Evolutionary conservation across 2,797 vertebrate species (phyloP).

Genomic region (Arnoldichthys spilopterus): DNA sequence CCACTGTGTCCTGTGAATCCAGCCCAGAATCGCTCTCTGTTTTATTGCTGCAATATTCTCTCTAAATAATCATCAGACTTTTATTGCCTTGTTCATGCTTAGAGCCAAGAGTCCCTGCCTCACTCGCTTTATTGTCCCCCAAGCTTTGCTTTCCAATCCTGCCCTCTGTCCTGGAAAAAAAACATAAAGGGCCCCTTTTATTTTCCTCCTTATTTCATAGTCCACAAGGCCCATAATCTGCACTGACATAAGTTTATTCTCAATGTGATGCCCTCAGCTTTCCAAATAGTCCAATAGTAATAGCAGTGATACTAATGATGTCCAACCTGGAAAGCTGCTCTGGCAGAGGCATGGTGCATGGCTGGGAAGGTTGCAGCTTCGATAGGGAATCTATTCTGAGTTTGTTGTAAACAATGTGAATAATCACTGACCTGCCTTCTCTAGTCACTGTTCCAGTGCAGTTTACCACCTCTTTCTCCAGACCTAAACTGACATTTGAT

Average conservation of each 20-base stretch:
- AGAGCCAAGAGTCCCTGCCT: slow-evolving; percentile 47
- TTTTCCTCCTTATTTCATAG: slow-evolving; percentile 46
- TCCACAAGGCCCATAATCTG: slow-evolving; percentile 29
- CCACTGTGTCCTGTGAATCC: slow-evolving; percentile 47
- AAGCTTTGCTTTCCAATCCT: slow-evolving; percentile 49
- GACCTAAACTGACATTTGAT: slow-evolving; percentile 37
- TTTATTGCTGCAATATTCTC: slow-evolving; percentile 61
- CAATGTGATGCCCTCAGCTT: slow-evolving; percentile 27
- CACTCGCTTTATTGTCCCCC: slow-evolving; percentile 50
- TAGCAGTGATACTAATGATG: slow-evolving; percentile 42
- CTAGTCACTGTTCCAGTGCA: neutral
- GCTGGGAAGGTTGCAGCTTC: slow-evolving; percentile 48
- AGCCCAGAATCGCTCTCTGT: slow-evolving; percentile 43
- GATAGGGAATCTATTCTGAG: slow-evolving; percentile 51
- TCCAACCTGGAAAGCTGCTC: slow-evolving; percentile 31
- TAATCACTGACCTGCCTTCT: slow-evolving; percentile 27
- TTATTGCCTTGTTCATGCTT: slow-evolving; percentile 58
- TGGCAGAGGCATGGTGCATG: slow-evolving; percentile 11
- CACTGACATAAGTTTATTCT: slow-evolving; percentile 26
- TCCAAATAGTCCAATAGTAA: slow-evolving; percentile 33
- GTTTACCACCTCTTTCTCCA: slow-evolving; percentile 35
- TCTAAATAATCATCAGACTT: slow-evolving; percentile 62
- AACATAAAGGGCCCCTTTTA: slow-evolving; percentile 48
- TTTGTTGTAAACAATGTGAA: slow-evolving; percentile 48
- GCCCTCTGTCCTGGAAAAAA: slow-evolving; percentile 42